Evolutionary conservation across 2,888 invertebrate species (phyloP).

Genomic region (Ptychoptera contaminata): DNA sequence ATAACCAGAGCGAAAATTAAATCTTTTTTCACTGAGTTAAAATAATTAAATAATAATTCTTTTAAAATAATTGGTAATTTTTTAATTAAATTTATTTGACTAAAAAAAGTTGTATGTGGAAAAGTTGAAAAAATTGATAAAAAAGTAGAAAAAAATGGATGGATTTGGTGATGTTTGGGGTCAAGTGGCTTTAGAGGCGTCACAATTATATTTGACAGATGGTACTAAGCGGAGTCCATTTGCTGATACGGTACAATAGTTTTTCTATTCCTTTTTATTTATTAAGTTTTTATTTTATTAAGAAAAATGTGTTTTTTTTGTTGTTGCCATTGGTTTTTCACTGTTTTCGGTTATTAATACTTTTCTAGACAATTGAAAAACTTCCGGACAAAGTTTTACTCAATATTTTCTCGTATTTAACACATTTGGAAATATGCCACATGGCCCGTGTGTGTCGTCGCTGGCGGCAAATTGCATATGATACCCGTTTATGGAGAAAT

Average conservation of each 20-base stretch:
- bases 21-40: too few relatives aligned
- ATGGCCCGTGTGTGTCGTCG: slow-evolving; percentile 89
- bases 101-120: neutral
- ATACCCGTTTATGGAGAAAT: slow-evolving; percentile 86
- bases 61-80: neutral
- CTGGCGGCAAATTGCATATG: slow-evolving; percentile 93
- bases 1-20: too few relatives aligned
- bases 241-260: slow-evolving; percentile 55
- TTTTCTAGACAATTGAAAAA: slow-evolving; percentile 80
- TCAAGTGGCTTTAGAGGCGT: slow-evolving; percentile 73
- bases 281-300: neutral
- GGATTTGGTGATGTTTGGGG: slow-evolving; percentile 72
- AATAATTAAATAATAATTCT: too few relatives aligned
- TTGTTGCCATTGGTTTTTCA: neutral
- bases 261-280: neutral
- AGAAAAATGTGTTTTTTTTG: neutral
- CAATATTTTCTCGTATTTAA: slow-evolving; percentile 85
- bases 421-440: slow-evolving; percentile 85
- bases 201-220: slow-evolving; percentile 71
- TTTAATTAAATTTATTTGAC: neutral
- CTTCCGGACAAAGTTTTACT: slow-evolving; percentile 92
- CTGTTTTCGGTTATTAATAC: slow-evolving; percentile 9
- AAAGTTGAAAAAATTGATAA: neutral
- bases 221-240: slow-evolving; percentile 69
- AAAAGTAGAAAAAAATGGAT: slow-evolving; percentile 37